These are phyloP conservation scores for Phaedon cochleariae DNA, from an alignment of 2,888 invertebrate genomes.

Conservation along the genomic window DNA sequence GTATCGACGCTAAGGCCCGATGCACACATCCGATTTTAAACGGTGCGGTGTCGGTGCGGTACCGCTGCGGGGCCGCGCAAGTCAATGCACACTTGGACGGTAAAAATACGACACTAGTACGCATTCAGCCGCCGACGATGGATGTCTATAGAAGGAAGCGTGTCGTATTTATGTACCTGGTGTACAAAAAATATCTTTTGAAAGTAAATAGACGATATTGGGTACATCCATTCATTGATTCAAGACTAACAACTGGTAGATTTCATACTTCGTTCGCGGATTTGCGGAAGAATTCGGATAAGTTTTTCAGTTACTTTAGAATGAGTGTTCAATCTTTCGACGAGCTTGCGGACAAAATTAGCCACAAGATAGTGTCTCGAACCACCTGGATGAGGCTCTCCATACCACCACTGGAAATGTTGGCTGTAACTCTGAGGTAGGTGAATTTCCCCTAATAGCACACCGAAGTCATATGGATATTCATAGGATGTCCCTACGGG, in stretches of 20 bases:
- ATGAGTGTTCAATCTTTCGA: slow-evolving; percentile 22
- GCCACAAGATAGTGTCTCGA: slow-evolving; percentile 15
- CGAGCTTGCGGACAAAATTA: slow-evolving; percentile 6
- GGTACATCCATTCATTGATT: slow-evolving; percentile 17
- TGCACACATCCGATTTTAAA: slow-evolving; percentile 15
- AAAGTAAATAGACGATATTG: slow-evolving; percentile 19
- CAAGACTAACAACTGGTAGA: slow-evolving; percentile 13
- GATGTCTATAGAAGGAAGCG: slow-evolving; percentile 16
- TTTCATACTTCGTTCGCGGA: slow-evolving; percentile 15
- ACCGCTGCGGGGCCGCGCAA: slow-evolving; percentile 1
- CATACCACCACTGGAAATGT: slow-evolving; percentile 20
- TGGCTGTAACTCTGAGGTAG: slow-evolving; percentile 28
- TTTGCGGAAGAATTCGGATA: slow-evolving; percentile 9
- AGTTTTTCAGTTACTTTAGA: slow-evolving; percentile 22
- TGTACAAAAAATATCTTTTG: slow-evolving; percentile 21
- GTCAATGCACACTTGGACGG: too few relatives aligned
- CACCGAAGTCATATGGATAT: too few relatives aligned
- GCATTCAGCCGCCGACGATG: slow-evolving; percentile 6
- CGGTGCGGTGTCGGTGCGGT: slow-evolving; percentile 13
- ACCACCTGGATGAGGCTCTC: slow-evolving; percentile 21
- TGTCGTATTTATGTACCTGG: slow-evolving; percentile 21
- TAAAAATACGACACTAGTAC: neutral
- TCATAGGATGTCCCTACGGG: too few relatives aligned
- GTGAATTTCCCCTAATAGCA: slow-evolving; percentile 4
- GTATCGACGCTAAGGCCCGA: neutral